Percentiles rank a stretch among this genome's conserved stretches.
Evolutionary conservation across 2,888 invertebrate species (phyloP).

Genomic region (Acronicta psi): DNA sequence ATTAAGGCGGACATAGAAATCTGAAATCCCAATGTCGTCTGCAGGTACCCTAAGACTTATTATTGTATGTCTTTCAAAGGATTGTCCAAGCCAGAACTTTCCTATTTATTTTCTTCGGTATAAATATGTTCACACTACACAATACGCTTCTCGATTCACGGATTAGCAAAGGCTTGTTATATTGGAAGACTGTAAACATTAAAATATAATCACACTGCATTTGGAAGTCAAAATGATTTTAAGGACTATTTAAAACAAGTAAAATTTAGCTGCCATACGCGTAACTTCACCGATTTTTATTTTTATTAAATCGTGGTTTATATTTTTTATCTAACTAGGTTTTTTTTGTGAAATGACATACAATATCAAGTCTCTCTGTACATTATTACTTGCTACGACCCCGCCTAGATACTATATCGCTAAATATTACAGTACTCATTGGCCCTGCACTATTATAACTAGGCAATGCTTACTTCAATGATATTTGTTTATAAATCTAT

Average conservation of each 20-base stretch:
- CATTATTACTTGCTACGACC: slow-evolving; percentile 65
- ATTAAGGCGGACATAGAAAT: background rate
- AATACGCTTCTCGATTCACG: background rate
- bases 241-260: background rate
- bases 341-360: slow-evolving; percentile 46
- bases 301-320: too few relatives aligned
- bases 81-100: too few relatives aligned
- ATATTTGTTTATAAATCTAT: slow-evolving; percentile 58
- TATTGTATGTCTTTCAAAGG: slow-evolving; percentile 60
- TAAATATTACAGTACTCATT: slow-evolving; percentile 72
- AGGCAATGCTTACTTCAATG: slow-evolving; percentile 67
- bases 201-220: background rate
- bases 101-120: too few relatives aligned
- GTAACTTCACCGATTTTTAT: too few relatives aligned
- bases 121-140: too few relatives aligned
- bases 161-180: background rate
- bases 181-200: background rate
- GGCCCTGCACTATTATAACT: slow-evolving; percentile 71
- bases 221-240: slow-evolving; percentile 7
- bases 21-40: background rate
- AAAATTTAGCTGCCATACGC: slow-evolving; percentile 27
- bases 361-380: slow-evolving; percentile 60
- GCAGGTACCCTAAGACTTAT: slow-evolving; percentile 34
- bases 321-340: too few relatives aligned
- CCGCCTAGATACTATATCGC: slow-evolving; percentile 55